phyloP scores from a whole-genome alignment of 2,797 vertebrate species.

The Sylvilagus floridanus region DNA sequence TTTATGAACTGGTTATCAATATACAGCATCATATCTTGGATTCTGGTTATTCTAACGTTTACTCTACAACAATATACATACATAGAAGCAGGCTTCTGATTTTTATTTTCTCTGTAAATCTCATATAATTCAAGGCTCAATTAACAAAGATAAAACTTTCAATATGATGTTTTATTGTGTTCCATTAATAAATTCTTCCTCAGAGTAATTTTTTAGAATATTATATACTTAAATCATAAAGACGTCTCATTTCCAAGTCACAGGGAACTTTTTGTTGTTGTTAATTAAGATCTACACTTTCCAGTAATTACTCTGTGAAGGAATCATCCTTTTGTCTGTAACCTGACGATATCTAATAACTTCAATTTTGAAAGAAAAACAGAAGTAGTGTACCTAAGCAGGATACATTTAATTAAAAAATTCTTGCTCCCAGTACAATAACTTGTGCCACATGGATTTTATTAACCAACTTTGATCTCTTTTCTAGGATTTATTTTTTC shows the following conservation, averaged over 20 bases:
- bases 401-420: background rate
- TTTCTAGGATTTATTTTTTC: background rate
- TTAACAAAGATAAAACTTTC: background rate
- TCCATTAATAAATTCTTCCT: background rate
- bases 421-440: background rate
- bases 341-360: background rate
- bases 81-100: background rate
- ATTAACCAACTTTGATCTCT: background rate
- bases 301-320: background rate
- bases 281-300: background rate
- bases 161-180: background rate
- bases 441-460: background rate
- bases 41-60: background rate
- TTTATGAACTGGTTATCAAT: background rate
- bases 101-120: background rate
- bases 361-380: constrained; percentile 27
- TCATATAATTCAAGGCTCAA: background rate
- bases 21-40: background rate
- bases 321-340: background rate
- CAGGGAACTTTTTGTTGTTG: background rate
- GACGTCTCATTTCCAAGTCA: background rate
- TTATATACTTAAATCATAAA: background rate
- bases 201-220: constrained; percentile 35
- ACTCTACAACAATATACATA: background rate
- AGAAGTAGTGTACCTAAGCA: background rate